Conservation (phyloP, 2,888 invertebrate species). For the Danaus chrysippus region DNA sequence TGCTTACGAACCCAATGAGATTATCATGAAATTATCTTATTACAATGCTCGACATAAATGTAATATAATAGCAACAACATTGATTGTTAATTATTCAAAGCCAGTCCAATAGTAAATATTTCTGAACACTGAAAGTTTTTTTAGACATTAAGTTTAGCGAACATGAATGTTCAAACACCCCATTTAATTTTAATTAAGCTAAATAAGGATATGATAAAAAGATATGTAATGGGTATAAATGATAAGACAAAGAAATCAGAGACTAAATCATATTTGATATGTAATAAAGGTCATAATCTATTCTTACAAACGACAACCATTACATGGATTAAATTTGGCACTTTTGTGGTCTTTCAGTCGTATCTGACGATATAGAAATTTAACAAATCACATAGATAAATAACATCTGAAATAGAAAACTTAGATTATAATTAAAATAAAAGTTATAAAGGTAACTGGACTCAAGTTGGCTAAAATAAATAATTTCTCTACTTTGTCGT, state of each 20-base stretch:
- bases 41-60: too few species aligned
- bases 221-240: slow-evolving; percentile 46
- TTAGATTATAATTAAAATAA: slow-evolving; percentile 33
- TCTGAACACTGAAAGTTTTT: slow-evolving; percentile 6
- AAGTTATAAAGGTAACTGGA: slow-evolving; percentile 43
- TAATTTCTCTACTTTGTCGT: slow-evolving; percentile 84
- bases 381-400: slow-evolving; percentile 5
- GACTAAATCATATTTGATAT: slow-evolving; percentile 38
- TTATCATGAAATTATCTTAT: too few species aligned
- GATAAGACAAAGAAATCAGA: slow-evolving; percentile 26
- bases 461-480: slow-evolving; percentile 35
- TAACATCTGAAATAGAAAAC: slow-evolving; percentile 4
- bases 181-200: slow-evolving; percentile 52
- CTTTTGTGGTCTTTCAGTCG: slow-evolving; percentile 14
- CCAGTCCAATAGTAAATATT: slow-evolving; percentile 1
- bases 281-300: slow-evolving; percentile 31
- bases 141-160: slow-evolving; percentile 4
- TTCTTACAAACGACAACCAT: slow-evolving; percentile 16
- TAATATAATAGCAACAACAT: too few species aligned
- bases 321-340: slow-evolving; percentile 22
- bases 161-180: slow-evolving; percentile 36
- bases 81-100: too few species aligned
- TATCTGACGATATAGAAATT: slow-evolving; percentile 2
- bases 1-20: too few species aligned
- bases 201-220: slow-evolving; percentile 54